Evolutionary conservation across 2,113 vertebrate genomes (phyloP).

Genomic region (Plestiodon gilberti): DNA sequence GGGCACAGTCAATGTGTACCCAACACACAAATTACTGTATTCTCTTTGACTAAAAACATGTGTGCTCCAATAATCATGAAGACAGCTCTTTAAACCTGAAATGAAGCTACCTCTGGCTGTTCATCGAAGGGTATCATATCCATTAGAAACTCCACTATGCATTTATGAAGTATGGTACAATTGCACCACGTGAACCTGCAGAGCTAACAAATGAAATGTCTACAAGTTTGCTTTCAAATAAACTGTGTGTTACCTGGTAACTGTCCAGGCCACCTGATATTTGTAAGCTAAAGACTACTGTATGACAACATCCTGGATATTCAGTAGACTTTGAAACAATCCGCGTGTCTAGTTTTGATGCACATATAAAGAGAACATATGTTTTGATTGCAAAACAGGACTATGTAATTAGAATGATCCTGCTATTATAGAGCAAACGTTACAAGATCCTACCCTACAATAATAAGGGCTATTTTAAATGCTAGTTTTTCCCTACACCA

Average conservation of each 20-base stretch:
- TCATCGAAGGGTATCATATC: neutral
- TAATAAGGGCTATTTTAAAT: neutral
- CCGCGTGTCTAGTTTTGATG: neutral
- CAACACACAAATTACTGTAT: constrained; percentile 6
- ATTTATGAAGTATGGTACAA: neutral
- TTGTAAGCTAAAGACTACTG: neutral
- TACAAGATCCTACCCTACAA: neutral
- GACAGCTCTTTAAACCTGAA: constrained; percentile 2
- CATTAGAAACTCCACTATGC: neutral
- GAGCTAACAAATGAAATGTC: neutral
- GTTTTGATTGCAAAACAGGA: neutral
- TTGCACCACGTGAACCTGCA: neutral
- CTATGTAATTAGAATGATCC: neutral
- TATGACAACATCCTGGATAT: neutral
- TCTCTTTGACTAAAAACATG: neutral
- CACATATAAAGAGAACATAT: constrained; percentile 32
- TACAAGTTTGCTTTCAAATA: neutral
- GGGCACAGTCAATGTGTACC: constrained; percentile 17
- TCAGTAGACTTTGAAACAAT: neutral
- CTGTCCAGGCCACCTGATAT: neutral
- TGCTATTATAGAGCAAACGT: constrained; percentile 3
- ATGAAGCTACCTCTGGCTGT: neutral
- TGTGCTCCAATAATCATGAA: neutral
- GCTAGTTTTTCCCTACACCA: neutral
- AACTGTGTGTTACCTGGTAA: constrained; percentile 10